These are phyloP conservation scores for Diachasmimorpha longicaudata DNA, from an alignment of 1,140 invertebrate genomes.

Conservation along the genomic window DNA sequence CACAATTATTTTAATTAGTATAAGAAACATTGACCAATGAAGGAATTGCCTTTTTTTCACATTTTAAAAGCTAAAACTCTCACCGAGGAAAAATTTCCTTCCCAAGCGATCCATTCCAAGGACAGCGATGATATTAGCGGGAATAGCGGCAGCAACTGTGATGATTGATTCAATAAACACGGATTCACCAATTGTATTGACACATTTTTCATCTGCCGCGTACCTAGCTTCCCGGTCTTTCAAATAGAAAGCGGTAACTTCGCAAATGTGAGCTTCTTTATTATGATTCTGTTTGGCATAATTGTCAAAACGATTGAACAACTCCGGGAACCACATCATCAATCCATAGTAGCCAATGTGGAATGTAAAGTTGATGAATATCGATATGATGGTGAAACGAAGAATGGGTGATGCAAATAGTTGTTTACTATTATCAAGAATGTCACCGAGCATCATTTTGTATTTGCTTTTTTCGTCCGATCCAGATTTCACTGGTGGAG, in stretches of 20 bases:
- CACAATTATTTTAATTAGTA: neutral
- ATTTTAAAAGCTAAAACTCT: slow-evolving; percentile 21
- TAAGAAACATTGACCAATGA: neutral
- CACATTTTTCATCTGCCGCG: slow-evolving; percentile 64
- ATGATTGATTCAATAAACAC: slow-evolving; percentile 88
- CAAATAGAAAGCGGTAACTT: slow-evolving; percentile 78
- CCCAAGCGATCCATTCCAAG: slow-evolving; percentile 78
- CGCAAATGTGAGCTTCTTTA: slow-evolving; percentile 73
- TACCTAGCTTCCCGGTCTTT: slow-evolving; percentile 67
- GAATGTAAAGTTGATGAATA: slow-evolving; percentile 87
- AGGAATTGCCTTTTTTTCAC: too few species aligned
- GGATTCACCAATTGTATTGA: slow-evolving; percentile 73
- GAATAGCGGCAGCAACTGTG: slow-evolving; percentile 82
- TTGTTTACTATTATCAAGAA: slow-evolving; percentile 80
- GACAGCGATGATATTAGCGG: slow-evolving; percentile 83
- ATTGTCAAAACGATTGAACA: slow-evolving; percentile 86
- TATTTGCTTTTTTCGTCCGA: slow-evolving; percentile 67
- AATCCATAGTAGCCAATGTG: slow-evolving; percentile 89
- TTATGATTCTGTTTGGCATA: slow-evolving; percentile 66
- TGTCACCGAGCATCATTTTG: slow-evolving; percentile 74
- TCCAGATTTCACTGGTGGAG: slow-evolving; percentile 62
- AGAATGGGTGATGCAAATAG: slow-evolving; percentile 80
- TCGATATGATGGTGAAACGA: slow-evolving; percentile 81
- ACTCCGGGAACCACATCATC: slow-evolving; percentile 92
- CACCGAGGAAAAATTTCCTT: slow-evolving; percentile 87